Conservation (phyloP, 2,888 invertebrate genomes). For the Agrochola circellaris region DNA sequence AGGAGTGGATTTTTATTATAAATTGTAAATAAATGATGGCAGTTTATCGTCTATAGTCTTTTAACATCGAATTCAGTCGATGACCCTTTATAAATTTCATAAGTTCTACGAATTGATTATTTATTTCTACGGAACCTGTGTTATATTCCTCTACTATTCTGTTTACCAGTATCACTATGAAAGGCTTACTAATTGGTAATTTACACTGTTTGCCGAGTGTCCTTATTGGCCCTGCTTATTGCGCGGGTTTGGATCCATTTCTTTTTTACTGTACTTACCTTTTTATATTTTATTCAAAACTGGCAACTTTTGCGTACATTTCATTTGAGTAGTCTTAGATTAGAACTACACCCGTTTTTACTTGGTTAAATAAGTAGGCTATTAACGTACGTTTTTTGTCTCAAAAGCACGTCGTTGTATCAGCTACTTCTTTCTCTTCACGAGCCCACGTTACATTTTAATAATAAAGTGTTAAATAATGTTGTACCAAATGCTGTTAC, state of each 20-base stretch:
- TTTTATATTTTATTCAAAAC: conserved; percentile 6
- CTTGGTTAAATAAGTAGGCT: not conserved
- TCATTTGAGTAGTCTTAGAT: not conserved
- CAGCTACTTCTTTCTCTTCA: not conserved
- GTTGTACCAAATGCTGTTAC: not conserved
- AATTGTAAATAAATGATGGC: not conserved
- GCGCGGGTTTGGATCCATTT: conserved; percentile 35
- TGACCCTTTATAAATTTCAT: not conserved
- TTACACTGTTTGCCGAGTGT: conserved; percentile 71
- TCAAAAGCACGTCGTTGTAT: not conserved
- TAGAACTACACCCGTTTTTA: too few species aligned
- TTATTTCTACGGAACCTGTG: conserved; percentile 55
- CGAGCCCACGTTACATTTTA: not conserved
- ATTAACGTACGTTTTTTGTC: not conserved
- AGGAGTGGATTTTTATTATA: not conserved
- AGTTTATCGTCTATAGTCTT: not conserved
- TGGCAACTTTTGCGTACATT: not conserved
- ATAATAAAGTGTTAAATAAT: not conserved
- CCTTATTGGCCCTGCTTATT: conserved; percentile 60
- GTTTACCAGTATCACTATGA: conserved; percentile 67
- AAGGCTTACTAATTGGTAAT: conserved; percentile 83
- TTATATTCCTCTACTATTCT: conserved; percentile 4
- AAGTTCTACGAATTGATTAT: not conserved
- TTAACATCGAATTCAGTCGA: not conserved
- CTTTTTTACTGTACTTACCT: conserved; percentile 14